Base-by-base conservation (phyloP, 2,113 vertebrate species). In the Gambusia affinis region DNA sequence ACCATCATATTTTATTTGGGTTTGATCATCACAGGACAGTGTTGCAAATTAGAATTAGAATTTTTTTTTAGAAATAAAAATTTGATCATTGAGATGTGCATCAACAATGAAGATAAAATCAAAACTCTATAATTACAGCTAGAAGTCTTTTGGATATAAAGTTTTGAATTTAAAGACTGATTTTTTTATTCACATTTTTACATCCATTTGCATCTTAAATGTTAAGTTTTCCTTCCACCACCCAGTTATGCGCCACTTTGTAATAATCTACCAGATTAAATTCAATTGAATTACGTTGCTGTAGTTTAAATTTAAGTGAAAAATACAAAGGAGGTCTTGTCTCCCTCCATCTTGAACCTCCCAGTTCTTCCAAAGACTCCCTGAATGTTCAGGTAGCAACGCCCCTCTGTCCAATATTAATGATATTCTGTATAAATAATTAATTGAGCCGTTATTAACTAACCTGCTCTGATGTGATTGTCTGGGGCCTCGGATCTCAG, bases 381-480 rank as follows among this genome's bases (percentile, higher is more conserved):
- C 35, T 37, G 42, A 66, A 54, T 42, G 67, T 63, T 65, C 35
- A 35, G 29, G 24, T n/a, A 60, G 60, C 64, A 64, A 78, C 24
- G 37, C 14, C 51, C 28, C 8, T 24, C 27, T 70, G 71, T 67
- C n/a, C 63, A 14, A 37, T 65, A 60, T 47, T 73, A 69, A 78
- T 68, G 39, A 78, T 62, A 64, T 42, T 70, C 64, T 35, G 69
- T 6, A 65, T 72, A 57, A 79, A 85, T 76, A 47, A 78, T 61
- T 68, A 11, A 86, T 4, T 10, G 44, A 14, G 30, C 27, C 64
- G 39, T 54, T 76, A 63, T 72, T 75, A 70, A 85, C 92, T 91
- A 90, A 98, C 97, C 96, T 92, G 90, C 91, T 85, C 78, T 92
- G 81, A 98, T 75, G 33, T 90, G 89, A 88, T 94, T 92, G 83